These are phyloP conservation scores for Bombus cullumanus DNA, from an alignment of 1,140 invertebrate species.

Conservation along the genomic window DNA sequence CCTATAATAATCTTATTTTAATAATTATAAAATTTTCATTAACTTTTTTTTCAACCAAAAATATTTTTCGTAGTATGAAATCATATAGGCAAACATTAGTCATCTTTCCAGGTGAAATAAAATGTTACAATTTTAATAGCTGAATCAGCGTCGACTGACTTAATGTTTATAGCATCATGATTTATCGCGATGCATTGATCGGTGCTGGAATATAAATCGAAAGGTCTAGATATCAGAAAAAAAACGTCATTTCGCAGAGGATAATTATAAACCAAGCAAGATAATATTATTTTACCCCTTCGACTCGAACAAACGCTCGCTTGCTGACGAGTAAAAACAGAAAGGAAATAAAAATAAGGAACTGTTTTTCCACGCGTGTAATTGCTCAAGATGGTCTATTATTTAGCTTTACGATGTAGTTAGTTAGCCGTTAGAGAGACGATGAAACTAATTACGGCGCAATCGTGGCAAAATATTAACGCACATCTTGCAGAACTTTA, in stretches of 20 bases:
- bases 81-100: background rate
- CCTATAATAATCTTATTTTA: background rate
- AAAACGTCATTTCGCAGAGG: background rate
- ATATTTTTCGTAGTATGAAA: background rate
- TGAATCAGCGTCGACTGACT: background rate
- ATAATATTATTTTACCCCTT: conserved; percentile 24
- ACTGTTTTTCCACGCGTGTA: background rate
- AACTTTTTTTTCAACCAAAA: background rate
- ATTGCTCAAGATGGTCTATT: background rate
- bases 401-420: background rate
- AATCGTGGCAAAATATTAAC: conserved; percentile 32
- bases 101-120: background rate
- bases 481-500: conserved; percentile 34
- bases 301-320: background rate
- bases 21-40: background rate
- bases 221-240: no score
- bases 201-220: background rate
- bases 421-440: background rate
- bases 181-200: background rate
- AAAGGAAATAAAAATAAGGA: conserved; percentile 2
- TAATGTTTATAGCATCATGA: background rate
- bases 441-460: background rate
- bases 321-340: background rate
- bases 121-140: background rate
- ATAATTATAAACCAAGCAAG: conserved; percentile 18